Conservation (phyloP, 2,113 vertebrate genomes). For the Chlorodrepanis virens region DNA sequence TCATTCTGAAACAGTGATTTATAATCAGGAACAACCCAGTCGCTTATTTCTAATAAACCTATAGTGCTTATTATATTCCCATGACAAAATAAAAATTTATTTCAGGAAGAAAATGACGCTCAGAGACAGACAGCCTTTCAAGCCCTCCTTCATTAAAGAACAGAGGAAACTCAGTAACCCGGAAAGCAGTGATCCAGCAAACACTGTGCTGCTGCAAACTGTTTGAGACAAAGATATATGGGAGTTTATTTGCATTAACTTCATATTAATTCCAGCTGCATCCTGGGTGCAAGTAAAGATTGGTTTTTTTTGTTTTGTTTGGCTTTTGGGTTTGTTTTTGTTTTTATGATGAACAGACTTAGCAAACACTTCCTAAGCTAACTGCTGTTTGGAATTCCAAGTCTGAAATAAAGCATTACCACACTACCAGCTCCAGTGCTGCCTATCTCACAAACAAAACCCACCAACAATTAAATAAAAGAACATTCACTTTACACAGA, state of each 20-base stretch:
- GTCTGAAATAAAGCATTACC: constrained; percentile 26
- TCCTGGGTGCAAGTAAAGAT: background rate
- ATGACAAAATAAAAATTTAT: background rate
- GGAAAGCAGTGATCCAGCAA: background rate
- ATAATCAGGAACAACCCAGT: background rate
- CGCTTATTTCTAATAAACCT: background rate
- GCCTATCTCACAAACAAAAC: background rate
- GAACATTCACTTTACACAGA: background rate
- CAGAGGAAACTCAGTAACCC: background rate
- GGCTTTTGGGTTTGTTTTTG: background rate
- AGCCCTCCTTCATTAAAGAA: background rate
- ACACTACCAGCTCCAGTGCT: background rate
- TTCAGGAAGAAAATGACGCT: background rate
- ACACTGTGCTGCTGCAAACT: background rate
- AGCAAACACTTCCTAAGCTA: constrained; percentile 25
- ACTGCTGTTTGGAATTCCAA: constrained; percentile 29
- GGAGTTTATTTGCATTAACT: background rate
- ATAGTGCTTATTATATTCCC: background rate
- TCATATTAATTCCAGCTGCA: background rate
- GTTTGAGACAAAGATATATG: background rate
- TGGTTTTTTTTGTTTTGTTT: background rate
- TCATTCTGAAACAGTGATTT: background rate
- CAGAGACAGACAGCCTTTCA: rapidly evolving
- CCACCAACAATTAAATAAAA: background rate
- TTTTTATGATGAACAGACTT: background rate